Evolutionary conservation across 2,113 vertebrate genomes (phyloP), one percentile per base, ranked within the genome.

Genomic region (Bungarus multicinctus): DNA sequence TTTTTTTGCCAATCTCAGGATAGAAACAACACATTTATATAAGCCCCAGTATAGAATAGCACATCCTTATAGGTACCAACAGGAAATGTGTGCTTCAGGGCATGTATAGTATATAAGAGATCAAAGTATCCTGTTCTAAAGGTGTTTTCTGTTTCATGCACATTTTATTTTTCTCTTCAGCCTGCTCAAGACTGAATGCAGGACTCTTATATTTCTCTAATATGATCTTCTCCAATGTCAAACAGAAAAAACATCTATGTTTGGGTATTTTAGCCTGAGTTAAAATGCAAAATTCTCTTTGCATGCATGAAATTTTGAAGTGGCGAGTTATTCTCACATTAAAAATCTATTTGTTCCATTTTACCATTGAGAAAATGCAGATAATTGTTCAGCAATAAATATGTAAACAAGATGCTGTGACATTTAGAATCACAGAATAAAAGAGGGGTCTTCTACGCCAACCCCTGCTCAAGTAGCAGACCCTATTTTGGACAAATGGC

Each of bases 271-370:
- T 94, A 97, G 95, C 94, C 95, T 92, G 87, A 93, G 92, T 95
- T 96, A 96, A 95, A 94, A 74, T 90, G 92, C 92, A 94, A 95
- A 92, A 92, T 93, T 95, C 93, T 20, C 22, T 91, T 94, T 93
- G 94, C 88, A 93, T 90, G n/a, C 87, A 91, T 88, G 89, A 3
- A 94, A 90, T 95, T 95, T 95, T 96, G 52, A 89, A 93, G 22
- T 85, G 91, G 88, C 94, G 92, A 94, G 89, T 94, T 97, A 95
- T 92, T 95, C 39, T 45, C 92, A 74, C 94, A 95, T 96, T 94
- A 95, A 96, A 93, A 93, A 90, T 94, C 90, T 95, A 95, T 89
- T 94, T 95, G 95, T 91, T 96, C 96, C 96, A 96, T 95, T 95
- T 95, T 96, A 88, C 95, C 53, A 91, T 90, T 93, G 91, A 96